A percentile compares a stretch with the other conserved stretches of the same genome.
Conservation (phyloP, 64 coral and sea anemone species). For the Trachythela sp. region DNA sequence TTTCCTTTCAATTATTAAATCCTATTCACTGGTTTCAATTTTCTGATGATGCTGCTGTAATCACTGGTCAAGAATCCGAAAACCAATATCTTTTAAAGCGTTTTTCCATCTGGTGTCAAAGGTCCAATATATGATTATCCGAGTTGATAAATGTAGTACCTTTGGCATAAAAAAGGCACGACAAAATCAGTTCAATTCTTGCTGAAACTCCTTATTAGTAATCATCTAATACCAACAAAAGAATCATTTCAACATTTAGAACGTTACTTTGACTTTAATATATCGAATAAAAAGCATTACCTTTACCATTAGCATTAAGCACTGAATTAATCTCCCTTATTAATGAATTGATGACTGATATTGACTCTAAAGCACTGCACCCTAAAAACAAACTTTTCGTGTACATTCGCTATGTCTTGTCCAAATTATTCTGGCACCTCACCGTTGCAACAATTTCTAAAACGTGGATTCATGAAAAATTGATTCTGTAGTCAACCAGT, state of each 20-base stretch:
- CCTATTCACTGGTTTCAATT: constrained; percentile 5
- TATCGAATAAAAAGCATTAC: not conserved
- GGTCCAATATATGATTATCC: not conserved
- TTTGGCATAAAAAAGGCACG: not conserved
- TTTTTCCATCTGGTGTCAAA: not conserved
- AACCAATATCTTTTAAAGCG: not conserved
- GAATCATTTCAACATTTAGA: not conserved
- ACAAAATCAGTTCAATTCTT: not conserved
- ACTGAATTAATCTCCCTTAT: too few relatives aligned
- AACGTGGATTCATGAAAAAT: too few relatives aligned
- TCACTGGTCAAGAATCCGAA: not conserved
- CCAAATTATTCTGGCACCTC: too few relatives aligned
- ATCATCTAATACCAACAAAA: not conserved
- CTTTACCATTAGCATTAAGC: too few relatives aligned
- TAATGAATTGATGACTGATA: too few relatives aligned
- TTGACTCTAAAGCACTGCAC: too few relatives aligned
- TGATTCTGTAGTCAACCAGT: too few relatives aligned
- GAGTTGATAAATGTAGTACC: not conserved
- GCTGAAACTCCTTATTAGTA: not conserved
- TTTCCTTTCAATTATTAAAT: not conserved
- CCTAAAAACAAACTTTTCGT: too few relatives aligned
- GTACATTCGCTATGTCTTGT: too few relatives aligned
- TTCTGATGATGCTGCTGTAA: not conserved
- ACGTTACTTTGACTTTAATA: not conserved
- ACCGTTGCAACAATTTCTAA: too few relatives aligned